Percentiles rank a stretch among this genome's conserved stretches.
Conservation (phyloP, 1,140 invertebrate genomes). For the Aphaenogaster ashmeadi region DNA sequence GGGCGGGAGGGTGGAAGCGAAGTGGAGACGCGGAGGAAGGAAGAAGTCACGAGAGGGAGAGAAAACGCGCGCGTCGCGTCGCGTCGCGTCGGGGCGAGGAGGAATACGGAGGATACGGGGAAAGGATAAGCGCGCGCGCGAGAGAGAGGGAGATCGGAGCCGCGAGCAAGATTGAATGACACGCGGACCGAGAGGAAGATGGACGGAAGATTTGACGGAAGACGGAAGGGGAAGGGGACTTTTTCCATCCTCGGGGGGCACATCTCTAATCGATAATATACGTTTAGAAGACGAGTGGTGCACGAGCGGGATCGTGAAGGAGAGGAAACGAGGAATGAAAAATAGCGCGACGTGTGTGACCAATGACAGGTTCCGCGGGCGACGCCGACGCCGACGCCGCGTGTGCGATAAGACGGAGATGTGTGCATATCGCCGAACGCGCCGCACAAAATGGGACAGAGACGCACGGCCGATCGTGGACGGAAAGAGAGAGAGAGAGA, state of each 20-base stretch:
- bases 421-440: background rate
- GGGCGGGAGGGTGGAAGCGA: constrained; percentile 26
- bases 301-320: constrained; percentile 1
- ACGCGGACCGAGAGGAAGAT: constrained; percentile 36
- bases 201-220: constrained; percentile 37
- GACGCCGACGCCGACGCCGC: background rate
- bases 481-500: background rate
- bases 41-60: constrained; percentile 13
- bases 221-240: background rate
- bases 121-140: constrained; percentile 1
- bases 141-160: background rate
- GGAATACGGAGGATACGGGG: background rate
- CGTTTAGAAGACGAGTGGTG: constrained; percentile 36
- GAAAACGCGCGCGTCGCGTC: background rate
- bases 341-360: constrained; percentile 1
- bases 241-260: background rate
- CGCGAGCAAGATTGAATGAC: constrained; percentile 30
- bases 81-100: background rate
- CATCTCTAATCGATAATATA: constrained; percentile 50
- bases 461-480: background rate
- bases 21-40: constrained; percentile 17
- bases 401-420: constrained; percentile 37
- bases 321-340: constrained; percentile 1
- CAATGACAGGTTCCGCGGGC: constrained; percentile 22
- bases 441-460: constrained; percentile 27